Evolutionary conservation across 2,113 vertebrate genomes (phyloP), one percentile per base, ranked within the genome.

Genomic region (Acrocephalus kingi): DNA sequence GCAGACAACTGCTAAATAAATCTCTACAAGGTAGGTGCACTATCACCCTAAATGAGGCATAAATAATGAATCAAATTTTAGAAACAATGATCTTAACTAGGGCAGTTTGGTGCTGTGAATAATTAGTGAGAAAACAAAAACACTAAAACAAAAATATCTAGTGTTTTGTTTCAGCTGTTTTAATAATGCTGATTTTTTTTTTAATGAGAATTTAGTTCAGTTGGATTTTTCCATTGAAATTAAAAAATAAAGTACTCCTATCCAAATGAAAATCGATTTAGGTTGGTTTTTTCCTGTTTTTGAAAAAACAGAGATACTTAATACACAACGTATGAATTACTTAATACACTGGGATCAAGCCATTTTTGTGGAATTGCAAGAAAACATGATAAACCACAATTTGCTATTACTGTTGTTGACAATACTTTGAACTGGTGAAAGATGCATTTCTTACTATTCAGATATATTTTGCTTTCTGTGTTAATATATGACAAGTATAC

Each of bases 11-110:
- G 37, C 51, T 86, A 80, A 90, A 72, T 48, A 89, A 78, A 73
- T 67, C 64, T 90, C 39, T 64, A 8, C 30, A 33, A 67, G 31
- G 13, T 8, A 2, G 16, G 39, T 86, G 63, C n/a, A 67, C 21
- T 39, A 19, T 77, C 48, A 84, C 22, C 33, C 49, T 62, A 82
- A 84, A 64, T 72, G 37, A 82, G 31, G 21, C 16, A 59, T 48
- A 93, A 87, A 76, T 75, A 48, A 58, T 51, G 6, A 85, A 91
- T 54, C 23, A 89, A 41, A 76, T 84, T 87, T 94, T 58, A 82
- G 43, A 83, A 94, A 91, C 64, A 94, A 73, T 31, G 11, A 51
- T 46, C 30, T 51, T 75, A 90, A 66, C 49, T 87, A 77, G 6
- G 30, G 21, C n/a, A 80, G 8, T 37, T 46, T 62, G 35, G 43